Percentiles rank a stretch among this genome's conserved stretches.
These are phyloP conservation scores for Diadegma fenestrale DNA, from an alignment of 2,888 invertebrate genomes.

Conservation along the genomic window DNA sequence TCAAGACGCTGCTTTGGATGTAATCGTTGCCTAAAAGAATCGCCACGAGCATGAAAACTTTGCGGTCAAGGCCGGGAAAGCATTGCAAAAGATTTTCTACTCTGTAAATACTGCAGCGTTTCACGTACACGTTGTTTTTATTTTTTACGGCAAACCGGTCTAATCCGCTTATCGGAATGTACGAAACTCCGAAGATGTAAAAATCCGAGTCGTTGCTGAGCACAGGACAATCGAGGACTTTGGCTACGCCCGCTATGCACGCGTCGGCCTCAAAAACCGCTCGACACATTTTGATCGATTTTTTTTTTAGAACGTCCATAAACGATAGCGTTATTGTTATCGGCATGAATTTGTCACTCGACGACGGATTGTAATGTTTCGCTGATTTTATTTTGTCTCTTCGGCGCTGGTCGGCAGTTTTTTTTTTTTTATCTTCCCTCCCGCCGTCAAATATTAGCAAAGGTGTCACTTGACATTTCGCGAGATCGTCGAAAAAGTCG, in stretches of 20 bases:
- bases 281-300: constrained; percentile 89
- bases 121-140: constrained; percentile 81
- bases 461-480: constrained; percentile 90
- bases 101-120: constrained; percentile 90
- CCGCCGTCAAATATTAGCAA: constrained; percentile 94
- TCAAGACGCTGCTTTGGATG: constrained; percentile 89
- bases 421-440: constrained; percentile 90
- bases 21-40: constrained; percentile 96
- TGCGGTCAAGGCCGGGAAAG: constrained; percentile 89
- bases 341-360: constrained; percentile 90
- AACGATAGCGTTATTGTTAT: constrained; percentile 91
- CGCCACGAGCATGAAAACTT: constrained; percentile 92
- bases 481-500: constrained; percentile 89
- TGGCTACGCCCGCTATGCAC: constrained; percentile 93
- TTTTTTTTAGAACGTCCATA: constrained; percentile 88
- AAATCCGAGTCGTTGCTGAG: constrained; percentile 98
- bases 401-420: constrained; percentile 88
- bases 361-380: constrained; percentile 86
- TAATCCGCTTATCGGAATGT: constrained; percentile 91
- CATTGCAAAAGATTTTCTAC: constrained; percentile 89
- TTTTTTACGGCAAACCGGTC: constrained; percentile 84
- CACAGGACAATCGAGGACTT: constrained; percentile 92
- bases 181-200: constrained; percentile 93
- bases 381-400: constrained; percentile 86
- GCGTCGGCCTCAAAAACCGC: constrained; percentile 96